Percentiles rank a stretch among this genome's conserved stretches.
Evolutionary conservation across 2,113 vertebrate species (phyloP).

Genomic region (Anguilla japonica): DNA sequence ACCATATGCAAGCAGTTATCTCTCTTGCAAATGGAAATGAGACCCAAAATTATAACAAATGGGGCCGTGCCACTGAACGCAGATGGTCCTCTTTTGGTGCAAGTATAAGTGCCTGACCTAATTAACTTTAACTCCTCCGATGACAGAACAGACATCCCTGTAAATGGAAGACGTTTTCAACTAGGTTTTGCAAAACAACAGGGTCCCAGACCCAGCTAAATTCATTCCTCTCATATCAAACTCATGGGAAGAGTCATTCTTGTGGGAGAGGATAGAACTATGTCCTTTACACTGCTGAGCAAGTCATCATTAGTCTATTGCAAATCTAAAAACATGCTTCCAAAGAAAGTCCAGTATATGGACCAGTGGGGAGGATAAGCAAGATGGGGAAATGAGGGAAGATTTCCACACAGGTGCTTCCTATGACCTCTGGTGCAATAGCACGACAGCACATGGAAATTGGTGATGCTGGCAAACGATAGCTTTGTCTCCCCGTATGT

Average conservation of each 20-base stretch:
- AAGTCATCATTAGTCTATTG: conserved; percentile 57
- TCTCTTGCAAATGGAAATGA: conserved; percentile 98
- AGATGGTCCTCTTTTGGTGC: conserved; percentile 77
- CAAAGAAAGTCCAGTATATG: conserved; percentile 83
- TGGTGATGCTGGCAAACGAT: conserved; percentile 25
- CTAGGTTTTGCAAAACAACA: conserved; percentile 71
- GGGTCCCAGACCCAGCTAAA: conserved; percentile 75
- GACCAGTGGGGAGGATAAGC: conserved; percentile 65
- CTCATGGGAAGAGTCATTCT: conserved; percentile 73
- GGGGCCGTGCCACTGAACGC: conserved; percentile 85
- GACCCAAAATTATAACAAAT: conserved; percentile 94
- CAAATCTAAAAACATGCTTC: conserved; percentile 48
- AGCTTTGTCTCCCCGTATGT: conserved; percentile 39
- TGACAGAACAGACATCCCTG: conserved; percentile 86
- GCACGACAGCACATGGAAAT: conserved; percentile 72
- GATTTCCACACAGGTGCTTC: conserved; percentile 86
- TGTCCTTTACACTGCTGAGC: conserved; percentile 65
- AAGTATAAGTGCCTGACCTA: conserved; percentile 85
- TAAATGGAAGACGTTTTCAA: conserved; percentile 74
- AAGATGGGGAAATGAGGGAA: conserved; percentile 64
- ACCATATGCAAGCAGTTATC: conserved; percentile 96
- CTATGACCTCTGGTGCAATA: conserved; percentile 63
- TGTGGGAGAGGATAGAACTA: conserved; percentile 61
- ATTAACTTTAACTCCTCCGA: conserved; percentile 85
- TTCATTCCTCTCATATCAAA: conserved; percentile 86